Evolutionary conservation across 2,888 invertebrate genomes (phyloP).

Genomic region (Yponomeuta cagnagella): DNA sequence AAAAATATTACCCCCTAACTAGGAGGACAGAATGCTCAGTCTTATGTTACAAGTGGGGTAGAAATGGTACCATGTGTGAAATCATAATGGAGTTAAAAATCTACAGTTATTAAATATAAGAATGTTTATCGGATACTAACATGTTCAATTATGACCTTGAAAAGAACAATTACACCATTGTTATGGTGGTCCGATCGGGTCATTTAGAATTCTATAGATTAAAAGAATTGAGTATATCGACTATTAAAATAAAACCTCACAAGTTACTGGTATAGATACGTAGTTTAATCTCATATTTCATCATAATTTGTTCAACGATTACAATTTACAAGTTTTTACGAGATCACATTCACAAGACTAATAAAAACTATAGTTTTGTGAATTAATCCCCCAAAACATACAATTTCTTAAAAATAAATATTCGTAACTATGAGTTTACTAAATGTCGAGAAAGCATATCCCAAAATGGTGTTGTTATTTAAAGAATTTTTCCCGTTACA

Average conservation of each 20-base stretch:
- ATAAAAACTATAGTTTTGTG: neutral
- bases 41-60: slow-evolving; percentile 71
- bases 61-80: slow-evolving; percentile 64
- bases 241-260: neutral
- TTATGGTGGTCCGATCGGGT: too few species aligned
- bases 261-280: slow-evolving; percentile 26
- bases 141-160: too few species aligned
- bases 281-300: slow-evolving; percentile 61
- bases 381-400: slow-evolving; percentile 39
- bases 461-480: neutral
- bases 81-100: slow-evolving; percentile 51
- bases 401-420: slow-evolving; percentile 51
- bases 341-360: neutral
- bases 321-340: slow-evolving; percentile 59
- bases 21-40: slow-evolving; percentile 61
- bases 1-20: slow-evolving; percentile 53
- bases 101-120: slow-evolving; percentile 20
- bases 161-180: too few species aligned
- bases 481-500: neutral
- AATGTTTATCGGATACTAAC: neutral
- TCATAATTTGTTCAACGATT: slow-evolving; percentile 63
- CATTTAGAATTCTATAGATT: too few species aligned
- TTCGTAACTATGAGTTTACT: neutral
- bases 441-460: neutral
- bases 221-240: neutral